phyloP scores from a whole-genome alignment of 2,888 invertebrate genomes.

The Bugulina stolonifera region DNA sequence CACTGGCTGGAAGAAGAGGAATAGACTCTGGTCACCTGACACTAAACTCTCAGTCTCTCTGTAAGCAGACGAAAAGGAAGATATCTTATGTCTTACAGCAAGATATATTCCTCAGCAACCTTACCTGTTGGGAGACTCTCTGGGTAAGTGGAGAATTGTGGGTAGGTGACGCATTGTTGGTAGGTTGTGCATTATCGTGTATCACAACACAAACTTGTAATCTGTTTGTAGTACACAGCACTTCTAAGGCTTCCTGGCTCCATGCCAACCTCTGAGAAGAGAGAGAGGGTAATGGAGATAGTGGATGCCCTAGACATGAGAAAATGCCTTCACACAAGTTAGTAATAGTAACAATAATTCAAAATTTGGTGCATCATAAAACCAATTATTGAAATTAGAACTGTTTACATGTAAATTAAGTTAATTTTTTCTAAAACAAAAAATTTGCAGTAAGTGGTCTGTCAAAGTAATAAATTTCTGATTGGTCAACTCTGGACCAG shows the following conservation, averaged over 20 bases:
- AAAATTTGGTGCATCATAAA: not conserved
- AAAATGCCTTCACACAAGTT: conserved; percentile 70
- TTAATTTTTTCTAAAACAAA: too few relatives aligned
- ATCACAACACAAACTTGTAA: too few relatives aligned
- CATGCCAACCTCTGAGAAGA: conserved; percentile 64
- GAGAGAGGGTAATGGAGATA: conserved; percentile 71
- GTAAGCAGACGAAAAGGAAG: not conserved
- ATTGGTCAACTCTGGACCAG: too few relatives aligned
- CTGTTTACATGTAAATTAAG: too few relatives aligned
- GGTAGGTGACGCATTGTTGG: too few relatives aligned
- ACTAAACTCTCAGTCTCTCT: not conserved
- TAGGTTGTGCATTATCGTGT: too few relatives aligned
- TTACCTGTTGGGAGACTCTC: not conserved
- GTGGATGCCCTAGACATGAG: conserved; percentile 69
- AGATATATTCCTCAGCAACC: not conserved
- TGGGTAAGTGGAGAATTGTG: not conserved
- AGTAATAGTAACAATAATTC: too few relatives aligned
- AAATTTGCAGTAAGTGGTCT: too few relatives aligned
- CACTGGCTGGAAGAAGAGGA: not conserved
- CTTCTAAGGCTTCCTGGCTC: conserved; percentile 66
- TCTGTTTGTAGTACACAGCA: conserved; percentile 58
- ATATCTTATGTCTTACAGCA: not conserved
- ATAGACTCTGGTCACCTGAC: not conserved
- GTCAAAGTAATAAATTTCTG: too few relatives aligned
- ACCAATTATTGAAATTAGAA: too few relatives aligned